Conservation (phyloP, 2,888 invertebrate species). For the Cephus pulcher region DNA sequence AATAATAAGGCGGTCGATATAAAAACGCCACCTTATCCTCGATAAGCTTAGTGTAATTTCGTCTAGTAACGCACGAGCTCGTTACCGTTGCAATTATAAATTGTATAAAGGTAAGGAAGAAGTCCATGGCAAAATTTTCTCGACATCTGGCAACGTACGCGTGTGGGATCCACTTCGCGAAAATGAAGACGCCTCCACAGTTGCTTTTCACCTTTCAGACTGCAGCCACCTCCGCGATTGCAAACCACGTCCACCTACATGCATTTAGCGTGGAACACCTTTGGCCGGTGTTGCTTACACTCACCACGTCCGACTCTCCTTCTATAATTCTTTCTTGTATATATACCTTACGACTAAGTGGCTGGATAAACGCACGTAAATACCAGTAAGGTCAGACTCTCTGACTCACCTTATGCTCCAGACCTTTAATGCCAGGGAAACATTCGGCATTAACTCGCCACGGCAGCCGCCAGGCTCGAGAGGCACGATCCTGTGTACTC, state of each 20-base stretch:
- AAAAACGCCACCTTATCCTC: not conserved
- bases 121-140: constrained; percentile 7
- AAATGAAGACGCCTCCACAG: constrained; percentile 39
- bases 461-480: not conserved
- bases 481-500: constrained; percentile 8
- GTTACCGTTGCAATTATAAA: not conserved
- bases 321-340: constrained; percentile 12
- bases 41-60: not conserved
- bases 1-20: not conserved
- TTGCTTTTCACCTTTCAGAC: constrained; percentile 15
- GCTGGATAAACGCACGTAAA: constrained; percentile 17
- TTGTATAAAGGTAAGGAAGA: constrained; percentile 14
- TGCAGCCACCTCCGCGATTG: constrained; percentile 32
- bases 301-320: not conserved
- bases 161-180: constrained; percentile 16
- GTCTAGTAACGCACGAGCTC: not conserved
- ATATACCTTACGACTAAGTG: constrained; percentile 14
- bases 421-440: not conserved
- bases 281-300: constrained; percentile 21
- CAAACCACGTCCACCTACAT: constrained; percentile 42
- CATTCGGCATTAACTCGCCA: not conserved
- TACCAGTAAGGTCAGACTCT: constrained; percentile 7
- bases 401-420: constrained; percentile 13
- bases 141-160: constrained; percentile 12
- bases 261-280: constrained; percentile 37